Evolutionary conservation across 2,888 invertebrate species (phyloP).

Genomic region (Brachypterus glaber): DNA sequence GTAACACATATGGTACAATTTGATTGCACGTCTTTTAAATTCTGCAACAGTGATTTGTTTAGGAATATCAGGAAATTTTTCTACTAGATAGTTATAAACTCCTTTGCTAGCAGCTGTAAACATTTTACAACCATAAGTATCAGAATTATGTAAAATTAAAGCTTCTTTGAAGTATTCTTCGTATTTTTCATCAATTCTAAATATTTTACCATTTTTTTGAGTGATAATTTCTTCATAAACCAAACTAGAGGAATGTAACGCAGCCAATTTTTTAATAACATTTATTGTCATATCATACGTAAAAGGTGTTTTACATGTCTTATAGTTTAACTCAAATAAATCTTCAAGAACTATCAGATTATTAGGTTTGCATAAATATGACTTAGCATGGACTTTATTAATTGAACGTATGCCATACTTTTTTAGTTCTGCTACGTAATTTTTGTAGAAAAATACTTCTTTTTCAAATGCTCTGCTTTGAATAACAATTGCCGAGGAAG

Average conservation of each 20-base stretch:
- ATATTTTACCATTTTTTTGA: slow-evolving; percentile 17
- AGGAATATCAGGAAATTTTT: slow-evolving; percentile 16
- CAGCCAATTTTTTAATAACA: slow-evolving; percentile 25
- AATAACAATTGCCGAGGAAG: no score
- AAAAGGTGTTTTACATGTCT: slow-evolving; percentile 12
- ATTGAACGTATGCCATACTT: slow-evolving; percentile 23
- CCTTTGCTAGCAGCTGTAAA: not conserved
- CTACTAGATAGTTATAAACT: slow-evolving; percentile 12
- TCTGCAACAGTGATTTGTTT: slow-evolving; percentile 12
- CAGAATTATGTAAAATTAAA: slow-evolving; percentile 8
- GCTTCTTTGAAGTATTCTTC: slow-evolving; percentile 20
- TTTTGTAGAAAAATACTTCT: slow-evolving; percentile 37
- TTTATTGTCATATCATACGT: slow-evolving; percentile 22
- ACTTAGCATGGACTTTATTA: slow-evolving; percentile 30
- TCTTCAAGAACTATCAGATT: slow-evolving; percentile 38
- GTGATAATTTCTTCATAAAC: slow-evolving; percentile 28
- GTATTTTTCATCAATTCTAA: slow-evolving; percentile 28
- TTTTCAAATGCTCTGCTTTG: slow-evolving; percentile 20
- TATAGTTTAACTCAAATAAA: slow-evolving; percentile 19
- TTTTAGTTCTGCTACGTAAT: slow-evolving; percentile 34
- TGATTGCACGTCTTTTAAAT: slow-evolving; percentile 12
- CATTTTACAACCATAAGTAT: slow-evolving; percentile 1
- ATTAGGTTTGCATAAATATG: slow-evolving; percentile 31
- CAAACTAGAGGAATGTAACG: slow-evolving; percentile 31
- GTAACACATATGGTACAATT: slow-evolving; percentile 21